Percentiles rank a stretch among this genome's conserved stretches.
Evolutionary conservation across 2,888 invertebrate genomes (phyloP).

Genomic region (Calliopum simillimum): DNA sequence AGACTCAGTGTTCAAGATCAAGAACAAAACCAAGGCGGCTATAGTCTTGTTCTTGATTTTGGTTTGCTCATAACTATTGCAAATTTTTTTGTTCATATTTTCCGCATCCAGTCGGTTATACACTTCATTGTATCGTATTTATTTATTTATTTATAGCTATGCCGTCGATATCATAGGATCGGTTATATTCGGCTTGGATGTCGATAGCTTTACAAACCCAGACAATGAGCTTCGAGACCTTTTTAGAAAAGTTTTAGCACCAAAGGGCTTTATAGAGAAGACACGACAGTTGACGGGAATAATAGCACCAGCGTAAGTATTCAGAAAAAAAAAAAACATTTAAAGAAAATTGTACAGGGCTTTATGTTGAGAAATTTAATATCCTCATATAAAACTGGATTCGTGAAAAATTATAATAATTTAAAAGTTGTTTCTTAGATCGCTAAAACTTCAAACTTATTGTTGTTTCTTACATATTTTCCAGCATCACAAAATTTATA

Average conservation of each 20-base stretch:
- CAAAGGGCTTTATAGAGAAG: background rate
- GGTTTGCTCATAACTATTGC: no score
- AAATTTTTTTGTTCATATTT: no score
- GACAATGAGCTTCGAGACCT: slow-evolving; percentile 53
- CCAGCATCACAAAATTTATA: slow-evolving; percentile 52
- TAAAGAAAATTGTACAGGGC: no score
- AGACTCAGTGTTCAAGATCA: no score
- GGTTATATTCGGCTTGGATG: slow-evolving; percentile 64
- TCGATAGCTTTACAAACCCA: slow-evolving; percentile 56
- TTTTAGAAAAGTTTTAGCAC: slow-evolving; percentile 31
- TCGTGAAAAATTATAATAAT: no score
- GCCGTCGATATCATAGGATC: slow-evolving; percentile 65
- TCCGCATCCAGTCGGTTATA: no score
- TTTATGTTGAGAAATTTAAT: no score
- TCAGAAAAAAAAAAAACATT: background rate
- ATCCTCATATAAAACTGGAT: no score
- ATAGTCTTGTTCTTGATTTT: no score
- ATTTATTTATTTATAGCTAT: slow-evolving; percentile 54
- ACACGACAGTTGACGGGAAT: slow-evolving; percentile 24
- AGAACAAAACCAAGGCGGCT: no score
- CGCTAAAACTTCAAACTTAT: no score
- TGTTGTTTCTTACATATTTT: background rate
- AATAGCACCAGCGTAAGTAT: slow-evolving; percentile 46
- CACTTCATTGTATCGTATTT: background rate
- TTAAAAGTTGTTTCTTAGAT: no score